phyloP scores from a whole-genome alignment of 2,113 vertebrate species.

The Otus sunia region DNA sequence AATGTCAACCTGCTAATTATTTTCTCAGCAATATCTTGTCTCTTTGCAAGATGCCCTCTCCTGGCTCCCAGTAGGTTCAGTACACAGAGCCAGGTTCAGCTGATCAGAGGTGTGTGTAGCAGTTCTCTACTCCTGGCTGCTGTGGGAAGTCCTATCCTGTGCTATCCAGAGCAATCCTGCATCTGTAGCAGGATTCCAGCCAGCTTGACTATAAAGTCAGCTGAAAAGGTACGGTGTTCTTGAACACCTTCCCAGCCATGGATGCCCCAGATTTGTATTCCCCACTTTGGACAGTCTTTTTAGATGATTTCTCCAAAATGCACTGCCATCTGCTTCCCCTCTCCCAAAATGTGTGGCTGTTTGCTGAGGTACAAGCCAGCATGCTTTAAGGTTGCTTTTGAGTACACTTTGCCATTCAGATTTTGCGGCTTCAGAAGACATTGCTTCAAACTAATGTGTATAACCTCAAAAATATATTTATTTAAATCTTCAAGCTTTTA shows the following conservation, averaged over 20 bases:
- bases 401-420: neutral
- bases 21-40: neutral
- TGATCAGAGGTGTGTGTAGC: neutral
- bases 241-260: neutral
- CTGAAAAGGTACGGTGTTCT: fast-evolving
- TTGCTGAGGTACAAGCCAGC: neutral
- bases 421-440: neutral
- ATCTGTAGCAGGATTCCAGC: neutral
- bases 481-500: neutral
- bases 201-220: neutral
- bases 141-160: neutral
- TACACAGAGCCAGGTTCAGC: neutral
- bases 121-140: neutral
- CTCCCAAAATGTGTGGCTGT: neutral
- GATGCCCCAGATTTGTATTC: neutral
- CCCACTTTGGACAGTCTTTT: neutral
- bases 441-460: neutral
- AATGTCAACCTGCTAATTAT: neutral
- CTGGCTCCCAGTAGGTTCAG: neutral
- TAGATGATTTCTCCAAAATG: neutral
- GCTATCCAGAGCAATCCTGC: neutral
- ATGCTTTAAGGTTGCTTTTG: neutral
- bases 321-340: neutral
- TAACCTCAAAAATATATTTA: neutral
- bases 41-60: neutral